Evolutionary conservation across 2,888 invertebrate species (phyloP).

Genomic region (Drosophila subsilvestris): DNA sequence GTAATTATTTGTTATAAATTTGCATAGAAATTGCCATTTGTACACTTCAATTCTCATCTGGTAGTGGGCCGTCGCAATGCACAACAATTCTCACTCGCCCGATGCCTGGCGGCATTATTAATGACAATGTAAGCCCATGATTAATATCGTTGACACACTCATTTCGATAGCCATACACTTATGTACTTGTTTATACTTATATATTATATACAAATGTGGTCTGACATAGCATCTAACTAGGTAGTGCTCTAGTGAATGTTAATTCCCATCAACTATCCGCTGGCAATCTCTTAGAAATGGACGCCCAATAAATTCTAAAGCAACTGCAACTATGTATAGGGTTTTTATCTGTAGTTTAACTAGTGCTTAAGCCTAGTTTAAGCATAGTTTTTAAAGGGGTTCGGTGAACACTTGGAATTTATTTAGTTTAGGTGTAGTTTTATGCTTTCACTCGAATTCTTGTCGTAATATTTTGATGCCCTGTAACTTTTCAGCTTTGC

Average conservation of each 20-base stretch:
- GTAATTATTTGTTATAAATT: slow-evolving; percentile 81
- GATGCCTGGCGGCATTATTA: slow-evolving; percentile 70
- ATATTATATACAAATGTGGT: slow-evolving; percentile 39
- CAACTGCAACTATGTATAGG: neutral
- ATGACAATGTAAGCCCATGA: slow-evolving; percentile 75
- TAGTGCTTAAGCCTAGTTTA: neutral
- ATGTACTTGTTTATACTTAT: slow-evolving; percentile 41
- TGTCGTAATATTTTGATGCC: too few species aligned
- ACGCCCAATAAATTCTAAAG: slow-evolving; percentile 20
- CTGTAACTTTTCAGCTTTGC: too few species aligned
- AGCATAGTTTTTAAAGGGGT: neutral
- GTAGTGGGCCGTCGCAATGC: slow-evolving; percentile 7
- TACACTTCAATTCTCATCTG: slow-evolving; percentile 64
- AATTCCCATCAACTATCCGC: slow-evolving; percentile 39
- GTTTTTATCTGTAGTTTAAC: neutral
- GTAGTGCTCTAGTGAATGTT: slow-evolving; percentile 27
- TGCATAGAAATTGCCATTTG: slow-evolving; percentile 81
- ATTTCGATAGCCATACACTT: slow-evolving; percentile 46
- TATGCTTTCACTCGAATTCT: neutral
- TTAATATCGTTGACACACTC: slow-evolving; percentile 77
- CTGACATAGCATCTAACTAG: slow-evolving; percentile 29
- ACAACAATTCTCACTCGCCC: slow-evolving; percentile 39
- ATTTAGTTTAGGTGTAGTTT: neutral
- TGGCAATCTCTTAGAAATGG: slow-evolving; percentile 16
- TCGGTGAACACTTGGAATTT: neutral